Evolutionary conservation across 2,888 invertebrate genomes (phyloP).

Genomic region (Meganola albula): DNA sequence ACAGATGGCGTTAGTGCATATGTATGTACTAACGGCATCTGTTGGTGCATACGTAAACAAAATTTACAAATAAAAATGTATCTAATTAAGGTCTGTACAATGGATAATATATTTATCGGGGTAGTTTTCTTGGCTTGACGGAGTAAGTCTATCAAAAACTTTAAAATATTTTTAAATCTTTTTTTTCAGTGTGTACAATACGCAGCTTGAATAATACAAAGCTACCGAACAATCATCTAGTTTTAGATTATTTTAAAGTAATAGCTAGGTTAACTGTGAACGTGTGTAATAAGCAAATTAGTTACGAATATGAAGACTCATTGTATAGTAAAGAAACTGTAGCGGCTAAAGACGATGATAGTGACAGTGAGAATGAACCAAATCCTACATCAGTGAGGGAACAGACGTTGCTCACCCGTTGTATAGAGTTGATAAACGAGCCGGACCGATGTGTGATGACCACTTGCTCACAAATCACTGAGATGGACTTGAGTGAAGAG

Average conservation of each 20-base stretch:
- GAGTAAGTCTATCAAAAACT: no score
- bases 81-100: no score
- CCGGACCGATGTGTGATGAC: slow-evolving; percentile 57
- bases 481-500: slow-evolving; percentile 67
- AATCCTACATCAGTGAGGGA: slow-evolving; percentile 66
- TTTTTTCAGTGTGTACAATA: slow-evolving; percentile 63
- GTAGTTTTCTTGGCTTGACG: no score
- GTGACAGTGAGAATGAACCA: slow-evolving; percentile 75
- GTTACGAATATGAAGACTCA: slow-evolving; percentile 64
- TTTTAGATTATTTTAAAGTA: slow-evolving; percentile 61
- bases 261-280: slow-evolving; percentile 63
- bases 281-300: slow-evolving; percentile 65
- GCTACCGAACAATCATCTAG: slow-evolving; percentile 76
- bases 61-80: no score
- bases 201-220: slow-evolving; percentile 68
- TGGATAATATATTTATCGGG: no score
- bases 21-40: no score
- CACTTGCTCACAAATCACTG: slow-evolving; percentile 69
- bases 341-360: slow-evolving; percentile 77
- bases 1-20: no score
- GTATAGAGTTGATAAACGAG: slow-evolving; percentile 83
- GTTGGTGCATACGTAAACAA: no score
- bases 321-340: slow-evolving; percentile 63
- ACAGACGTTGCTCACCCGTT: slow-evolving; percentile 68
- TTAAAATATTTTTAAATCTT: no score